phyloP scores from a whole-genome alignment of 2,113 vertebrate genomes.

The Paradisaea rubra region DNA sequence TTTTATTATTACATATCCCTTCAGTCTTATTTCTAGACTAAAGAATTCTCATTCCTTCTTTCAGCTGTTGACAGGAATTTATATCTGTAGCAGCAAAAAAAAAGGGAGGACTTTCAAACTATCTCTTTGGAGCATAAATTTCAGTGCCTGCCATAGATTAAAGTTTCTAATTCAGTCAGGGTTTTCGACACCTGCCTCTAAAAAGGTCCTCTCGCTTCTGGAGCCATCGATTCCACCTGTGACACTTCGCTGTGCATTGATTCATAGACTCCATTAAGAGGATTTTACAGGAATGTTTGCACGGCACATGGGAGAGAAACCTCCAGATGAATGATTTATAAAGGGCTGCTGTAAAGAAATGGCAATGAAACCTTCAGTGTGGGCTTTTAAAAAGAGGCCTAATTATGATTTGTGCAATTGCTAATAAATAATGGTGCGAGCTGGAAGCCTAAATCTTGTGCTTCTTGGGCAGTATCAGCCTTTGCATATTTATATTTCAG shows the following conservation, averaged over 20 bases:
- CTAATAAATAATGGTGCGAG: background rate
- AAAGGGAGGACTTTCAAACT: background rate
- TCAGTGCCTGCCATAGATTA: background rate
- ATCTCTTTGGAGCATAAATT: background rate
- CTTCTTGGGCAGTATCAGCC: background rate
- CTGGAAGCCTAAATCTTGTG: background rate
- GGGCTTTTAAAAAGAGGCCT: background rate
- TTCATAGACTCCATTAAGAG: conserved; percentile 14
- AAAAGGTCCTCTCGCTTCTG: background rate
- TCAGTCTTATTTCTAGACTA: background rate
- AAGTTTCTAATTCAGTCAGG: conserved; percentile 10
- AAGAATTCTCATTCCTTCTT: background rate
- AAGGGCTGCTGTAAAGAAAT: background rate
- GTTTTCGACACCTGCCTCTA: conserved; percentile 8
- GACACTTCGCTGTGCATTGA: background rate
- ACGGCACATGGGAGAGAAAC: background rate
- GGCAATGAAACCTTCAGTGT: background rate
- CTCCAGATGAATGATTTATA: background rate
- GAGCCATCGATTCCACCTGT: background rate
- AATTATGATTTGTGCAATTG: background rate
- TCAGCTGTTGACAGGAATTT: background rate
- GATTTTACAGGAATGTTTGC: conserved; percentile 38
- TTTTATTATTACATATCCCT: background rate
- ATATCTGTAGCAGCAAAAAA: background rate
- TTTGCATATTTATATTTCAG: background rate